These are phyloP conservation scores for Ormyrus nitidulus DNA, from an alignment of 2,888 invertebrate species.

Conservation along the genomic window DNA sequence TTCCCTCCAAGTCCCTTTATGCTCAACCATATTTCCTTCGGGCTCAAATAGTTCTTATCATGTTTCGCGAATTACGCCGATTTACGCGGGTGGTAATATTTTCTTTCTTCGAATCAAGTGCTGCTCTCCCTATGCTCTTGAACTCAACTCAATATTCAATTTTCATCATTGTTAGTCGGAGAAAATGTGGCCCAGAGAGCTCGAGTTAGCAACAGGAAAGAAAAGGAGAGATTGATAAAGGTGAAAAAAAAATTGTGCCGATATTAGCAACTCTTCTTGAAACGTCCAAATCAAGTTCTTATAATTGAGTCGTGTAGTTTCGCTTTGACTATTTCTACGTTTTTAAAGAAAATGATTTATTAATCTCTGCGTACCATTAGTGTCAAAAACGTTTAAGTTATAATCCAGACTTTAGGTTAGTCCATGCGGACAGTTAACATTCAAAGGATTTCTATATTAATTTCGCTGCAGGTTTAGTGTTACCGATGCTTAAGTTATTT, in stretches of 20 bases:
- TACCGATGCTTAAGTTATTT: slow-evolving; percentile 23
- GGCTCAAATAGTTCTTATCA: slow-evolving; percentile 55
- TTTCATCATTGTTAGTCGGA: no score
- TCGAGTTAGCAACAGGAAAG: no score
- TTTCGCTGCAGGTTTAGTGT: slow-evolving; percentile 31
- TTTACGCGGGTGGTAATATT: slow-evolving; percentile 49
- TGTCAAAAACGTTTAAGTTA: slow-evolving; percentile 29
- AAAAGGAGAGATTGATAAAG: no score
- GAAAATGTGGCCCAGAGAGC: no score
- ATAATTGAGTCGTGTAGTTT: slow-evolving; percentile 21
- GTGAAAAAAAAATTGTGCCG: no score
- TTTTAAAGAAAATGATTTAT: slow-evolving; percentile 34
- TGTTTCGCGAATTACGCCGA: slow-evolving; percentile 56
- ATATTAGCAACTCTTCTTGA: no score
- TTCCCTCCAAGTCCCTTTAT: slow-evolving; percentile 45
- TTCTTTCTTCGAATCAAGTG: slow-evolving; percentile 22
- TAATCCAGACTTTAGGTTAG: slow-evolving; percentile 25
- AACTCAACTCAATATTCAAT: no score
- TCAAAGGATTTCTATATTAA: slow-evolving; percentile 41
- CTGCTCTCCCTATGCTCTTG: not conserved
- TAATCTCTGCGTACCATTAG: slow-evolving; percentile 25
- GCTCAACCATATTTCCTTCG: slow-evolving; percentile 50
- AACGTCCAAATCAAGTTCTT: no score
- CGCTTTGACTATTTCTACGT: slow-evolving; percentile 2
- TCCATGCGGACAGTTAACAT: slow-evolving; percentile 35